Base-by-base conservation (phyloP, 1,140 invertebrate species). In the Drosophila nannoptera region DNA sequence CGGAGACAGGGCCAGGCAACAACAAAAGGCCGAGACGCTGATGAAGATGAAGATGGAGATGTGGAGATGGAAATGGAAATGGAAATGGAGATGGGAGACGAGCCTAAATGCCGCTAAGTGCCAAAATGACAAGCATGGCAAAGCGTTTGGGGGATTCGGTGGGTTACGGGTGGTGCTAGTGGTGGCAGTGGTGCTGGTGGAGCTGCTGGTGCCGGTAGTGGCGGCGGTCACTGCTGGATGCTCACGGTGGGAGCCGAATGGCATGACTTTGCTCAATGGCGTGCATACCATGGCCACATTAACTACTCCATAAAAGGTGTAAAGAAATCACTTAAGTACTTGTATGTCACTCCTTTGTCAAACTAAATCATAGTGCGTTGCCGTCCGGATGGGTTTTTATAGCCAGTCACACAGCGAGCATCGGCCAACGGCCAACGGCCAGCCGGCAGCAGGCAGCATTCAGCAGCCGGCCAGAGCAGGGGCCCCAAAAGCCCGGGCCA, bases 301-400 rank as follows among this genome's bases (percentile, higher is more conserved):
- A 83, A 83, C 80, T 83, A 83, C 80, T 84, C 80, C 80, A 84
- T 86, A 86, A 83, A 83, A 83, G 78, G 80, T 83, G 80, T 83
- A 83, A 84, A 86, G 81, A 86, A 86, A 84, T 84, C 80, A 84
- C 80, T 84, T 84, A 86, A 84, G 80, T 86, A 84, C 80, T 84
- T 84, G 80, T 75, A 86, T 84, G 80, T 84, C 81, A 86, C 77
- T 84, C 81, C 81, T 87, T 86, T 87, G 77, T 87, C 77, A 87
- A 87, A 87, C 65, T 82, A 87, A 82, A 82, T 87, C 82, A 87
- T 87, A 63, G 77, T 73, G 73, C 55, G 53, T 48, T 66, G 58
- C 68, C 60, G 48, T 56, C 52, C 59, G 54, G 40, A 55, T 46
- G 53, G 62, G 38, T 68, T 72, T 72, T 72, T 72, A 61, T 69